A percentile compares a stretch with the other conserved stretches of the same genome.
phyloP scores from a whole-genome alignment of 1,140 invertebrate genomes.

The Apis mellifera region DNA sequence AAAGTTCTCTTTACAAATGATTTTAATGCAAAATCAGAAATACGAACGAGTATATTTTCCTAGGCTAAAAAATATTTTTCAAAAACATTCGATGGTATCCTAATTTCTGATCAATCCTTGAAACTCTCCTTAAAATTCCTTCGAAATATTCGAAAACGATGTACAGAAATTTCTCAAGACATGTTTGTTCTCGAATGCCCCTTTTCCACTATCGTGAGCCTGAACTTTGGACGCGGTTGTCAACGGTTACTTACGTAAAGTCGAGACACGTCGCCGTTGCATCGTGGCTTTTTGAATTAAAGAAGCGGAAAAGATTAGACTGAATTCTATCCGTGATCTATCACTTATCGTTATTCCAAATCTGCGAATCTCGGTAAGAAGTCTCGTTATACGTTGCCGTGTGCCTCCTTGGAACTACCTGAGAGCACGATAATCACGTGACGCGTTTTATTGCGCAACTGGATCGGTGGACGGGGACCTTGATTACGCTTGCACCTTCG shows the following conservation, averaged over 20 bases:
- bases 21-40: too few relatives aligned
- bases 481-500: constrained; percentile 37
- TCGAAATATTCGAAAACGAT: background rate
- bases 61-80: too few relatives aligned
- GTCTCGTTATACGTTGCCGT: constrained; percentile 4
- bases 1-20: too few relatives aligned
- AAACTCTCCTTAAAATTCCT: background rate
- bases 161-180: background rate
- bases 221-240: constrained; percentile 27
- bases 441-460: constrained; percentile 32
- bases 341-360: constrained; percentile 21
- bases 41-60: too few relatives aligned
- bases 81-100: background rate
- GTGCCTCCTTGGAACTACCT: background rate
- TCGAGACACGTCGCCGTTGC: background rate
- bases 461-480: constrained; percentile 42
- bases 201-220: background rate
- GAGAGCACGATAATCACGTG: constrained; percentile 14
- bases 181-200: background rate
- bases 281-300: constrained; percentile 3
- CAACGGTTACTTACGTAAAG: constrained; percentile 23
- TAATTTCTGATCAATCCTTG: background rate
- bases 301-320: constrained; percentile 5
- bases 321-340: background rate
- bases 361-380: constrained; percentile 4